Percentiles rank a stretch among this genome's conserved stretches.
Conservation (phyloP, 2,888 invertebrate genomes). For the Platerodrilus igneus region DNA sequence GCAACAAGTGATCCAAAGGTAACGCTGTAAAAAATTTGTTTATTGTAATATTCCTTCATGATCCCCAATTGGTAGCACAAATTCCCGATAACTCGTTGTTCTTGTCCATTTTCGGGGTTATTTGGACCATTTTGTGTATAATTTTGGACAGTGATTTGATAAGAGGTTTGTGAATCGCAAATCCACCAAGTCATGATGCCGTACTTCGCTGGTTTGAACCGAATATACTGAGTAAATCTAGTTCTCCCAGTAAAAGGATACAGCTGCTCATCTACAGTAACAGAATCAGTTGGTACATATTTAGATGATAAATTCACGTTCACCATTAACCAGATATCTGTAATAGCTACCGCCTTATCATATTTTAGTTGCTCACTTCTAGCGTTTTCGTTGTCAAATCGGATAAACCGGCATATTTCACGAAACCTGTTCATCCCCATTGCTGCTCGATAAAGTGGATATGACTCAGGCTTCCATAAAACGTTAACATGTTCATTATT, state of each 20-base stretch:
- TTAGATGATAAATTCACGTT: not conserved
- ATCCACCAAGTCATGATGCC: too few relatives aligned
- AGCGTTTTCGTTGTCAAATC: not conserved
- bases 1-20: too few relatives aligned
- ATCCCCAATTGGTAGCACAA: conserved; percentile 2
- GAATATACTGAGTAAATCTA: conserved; percentile 1
- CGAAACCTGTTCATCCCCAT: conserved; percentile 8
- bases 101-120: not conserved
- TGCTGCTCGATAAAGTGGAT: conserved; percentile 6
- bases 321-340: too few relatives aligned
- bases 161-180: not conserved
- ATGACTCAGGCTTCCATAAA: conserved; percentile 5
- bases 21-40: conserved; percentile 2
- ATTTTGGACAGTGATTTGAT: not conserved
- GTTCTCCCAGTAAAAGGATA: too few relatives aligned
- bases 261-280: not conserved
- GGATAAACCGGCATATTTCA: conserved; percentile 11
- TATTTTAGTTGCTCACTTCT: not conserved
- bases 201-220: conserved; percentile 2
- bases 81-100: conserved; percentile 1
- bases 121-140: not conserved
- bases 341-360: not conserved
- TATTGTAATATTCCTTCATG: not conserved
- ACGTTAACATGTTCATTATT: conserved; percentile 3
- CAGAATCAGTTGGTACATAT: conserved; percentile 3